A percentile compares a stretch with the other conserved stretches of the same genome.
These are phyloP conservation scores for Eupithecia tripunctaria DNA, from an alignment of 2,888 invertebrate species.

Conservation along the genomic window DNA sequence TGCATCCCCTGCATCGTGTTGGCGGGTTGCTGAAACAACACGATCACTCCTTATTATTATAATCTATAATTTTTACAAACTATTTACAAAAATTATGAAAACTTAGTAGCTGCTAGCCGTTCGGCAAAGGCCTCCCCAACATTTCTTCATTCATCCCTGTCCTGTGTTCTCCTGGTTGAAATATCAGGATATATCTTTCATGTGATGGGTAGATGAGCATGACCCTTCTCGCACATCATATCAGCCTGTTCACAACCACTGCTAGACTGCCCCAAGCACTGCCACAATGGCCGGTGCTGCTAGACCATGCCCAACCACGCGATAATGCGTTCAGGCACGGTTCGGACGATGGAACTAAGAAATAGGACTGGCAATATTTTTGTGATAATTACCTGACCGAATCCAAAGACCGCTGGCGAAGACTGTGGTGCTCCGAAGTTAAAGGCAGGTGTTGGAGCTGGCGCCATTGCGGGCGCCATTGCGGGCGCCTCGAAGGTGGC, in stretches of 20 bases:
- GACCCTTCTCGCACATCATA: no score
- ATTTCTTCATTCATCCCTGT: background rate
- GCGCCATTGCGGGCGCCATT: conserved; percentile 47
- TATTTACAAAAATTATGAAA: background rate
- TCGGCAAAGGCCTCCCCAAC: background rate
- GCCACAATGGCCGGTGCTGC: no score
- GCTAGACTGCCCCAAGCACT: no score
- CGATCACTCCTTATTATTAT: background rate
- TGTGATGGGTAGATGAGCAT: no score
- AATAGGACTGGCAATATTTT: background rate
- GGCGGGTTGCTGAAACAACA: background rate
- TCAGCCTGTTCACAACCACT: no score
- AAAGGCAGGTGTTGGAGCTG: conserved; percentile 59
- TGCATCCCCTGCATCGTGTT: conserved; percentile 11
- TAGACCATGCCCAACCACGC: no score
- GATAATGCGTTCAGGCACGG: no score
- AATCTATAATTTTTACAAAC: no score
- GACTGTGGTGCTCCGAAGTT: conserved; percentile 63
- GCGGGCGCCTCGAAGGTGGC: conserved; percentile 60
- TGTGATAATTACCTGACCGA: conserved; percentile 63
- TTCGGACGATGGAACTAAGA: background rate
- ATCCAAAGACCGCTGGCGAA: conserved; percentile 61
- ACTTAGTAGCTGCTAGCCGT: background rate
- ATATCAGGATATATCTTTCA: no score
- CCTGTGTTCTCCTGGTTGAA: background rate